Evolutionary conservation across 64 coral and sea anemone species (phyloP), one percentile per base, ranked within the genome.

Genomic region (Stichodactyla mertensii): DNA sequence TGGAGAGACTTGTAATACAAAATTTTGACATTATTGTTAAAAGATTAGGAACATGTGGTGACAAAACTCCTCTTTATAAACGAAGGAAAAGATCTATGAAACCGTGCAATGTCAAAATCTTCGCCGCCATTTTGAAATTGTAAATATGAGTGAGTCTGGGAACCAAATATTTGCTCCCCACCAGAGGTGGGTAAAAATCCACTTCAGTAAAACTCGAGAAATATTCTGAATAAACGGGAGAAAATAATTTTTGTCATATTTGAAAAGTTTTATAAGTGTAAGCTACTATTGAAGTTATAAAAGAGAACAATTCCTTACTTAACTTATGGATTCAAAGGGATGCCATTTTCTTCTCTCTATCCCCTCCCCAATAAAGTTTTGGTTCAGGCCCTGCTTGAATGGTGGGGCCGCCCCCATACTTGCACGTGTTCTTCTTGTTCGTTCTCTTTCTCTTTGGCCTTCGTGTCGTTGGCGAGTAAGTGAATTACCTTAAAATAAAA

Each of bases 401-500:
- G 6, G 24, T 7, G 23, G 52, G 94, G 74, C 88, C 88, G 86
- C 85, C 94, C 94, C 94, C 91, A 69, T 60, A 52, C 4, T 90
- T 82, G 57, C 94, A 97, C 94, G 94, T 97, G 94, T 87, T 90
- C 13, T 61, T 20, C 0, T 24, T 51, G 0, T 6, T 88, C 80
- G 86, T 62, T 85, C 94, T 97, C 94, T 97, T 97, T 97, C 91
- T 88, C 86, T 87, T 79, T 64, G 82, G 82, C 94, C 94, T 92
- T 90, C 91, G 86, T 93, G 91, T 90, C 94, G 91, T 95, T 97
- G 85, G 94, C 94, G 88, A 90, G 91, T 85, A 85, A 85, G 83
- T 85, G 28, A n/a, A 81, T 27, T 31, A 4, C 69, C 24, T 74
- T 8, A 8, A 74, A 74, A 74, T 74, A 74, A 74, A 74, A 26